Base-by-base conservation (phyloP, 2,113 vertebrate genomes). In the Pongo pygmaeus region DNA sequence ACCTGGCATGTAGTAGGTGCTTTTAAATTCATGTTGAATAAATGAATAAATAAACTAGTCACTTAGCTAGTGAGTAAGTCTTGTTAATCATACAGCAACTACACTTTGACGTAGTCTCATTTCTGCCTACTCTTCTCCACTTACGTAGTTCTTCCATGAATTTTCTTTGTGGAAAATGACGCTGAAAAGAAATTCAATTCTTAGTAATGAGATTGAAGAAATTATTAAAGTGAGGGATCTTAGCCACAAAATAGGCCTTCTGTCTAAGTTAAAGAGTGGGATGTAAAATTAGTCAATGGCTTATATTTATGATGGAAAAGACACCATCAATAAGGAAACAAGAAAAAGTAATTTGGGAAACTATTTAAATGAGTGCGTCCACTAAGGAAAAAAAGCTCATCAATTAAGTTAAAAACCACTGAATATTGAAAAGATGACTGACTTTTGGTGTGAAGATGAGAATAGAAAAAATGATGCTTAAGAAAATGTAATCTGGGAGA, bases 131-230 rank as follows among this genome's bases (percentile, higher is more conserved):
- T 88, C 20, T 69, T 94, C 52, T 52, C 17, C 35, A 72, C 32
- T 91, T 83, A 85, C 0, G 0, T 35, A 48, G 12, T 50, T 43
- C 30, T 27, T 81, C 57, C 55, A 43, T 40, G 94, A 93, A 89
- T n/a, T 92, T 86, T 92, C 52, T 87, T n/a, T 57, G n/a, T 43
- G 43, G 25, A 40, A 81, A 84, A 81, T 57, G 38, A 0, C 32
- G 89, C 78, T 86, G n/a, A 90, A 96, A 93, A 78, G 14, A 93
- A 95, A 92, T 91, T 75, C 35, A 89, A 35, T 50, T 46, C 70
- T 89, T 79, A 81, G 35, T 79, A 93, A 79, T 35, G 48, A 96
- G 40, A 94, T 35, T 95, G 27, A 94, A 94, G 40, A 84, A 92
- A 87, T 92, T 78, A 92, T 74, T 86, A 59, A 89, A 94, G 32